Conservation (phyloP, 2,888 invertebrate species). For the Agrypnus murinus region DNA sequence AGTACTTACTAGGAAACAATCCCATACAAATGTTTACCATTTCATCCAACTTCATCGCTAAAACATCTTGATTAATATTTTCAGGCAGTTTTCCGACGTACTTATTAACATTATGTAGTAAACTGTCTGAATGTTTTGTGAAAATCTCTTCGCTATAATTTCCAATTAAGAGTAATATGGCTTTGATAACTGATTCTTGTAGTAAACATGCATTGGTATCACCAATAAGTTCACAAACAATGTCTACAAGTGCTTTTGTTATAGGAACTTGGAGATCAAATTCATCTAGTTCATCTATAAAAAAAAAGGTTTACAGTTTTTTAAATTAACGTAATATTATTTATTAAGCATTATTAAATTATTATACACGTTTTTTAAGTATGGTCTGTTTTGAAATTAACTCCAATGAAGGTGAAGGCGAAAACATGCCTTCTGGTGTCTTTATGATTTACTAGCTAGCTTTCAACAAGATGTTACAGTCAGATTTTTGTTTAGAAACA, state of each 20-base stretch:
- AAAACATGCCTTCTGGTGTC: too few relatives aligned
- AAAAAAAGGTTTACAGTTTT: too few relatives aligned
- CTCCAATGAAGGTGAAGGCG: too few relatives aligned
- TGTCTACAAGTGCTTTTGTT: slow-evolving; percentile 70
- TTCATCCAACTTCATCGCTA: slow-evolving; percentile 63
- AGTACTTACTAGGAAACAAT: slow-evolving; percentile 62
- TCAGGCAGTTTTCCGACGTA: slow-evolving; percentile 60
- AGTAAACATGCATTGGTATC: slow-evolving; percentile 71
- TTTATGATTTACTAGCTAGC: too few relatives aligned
- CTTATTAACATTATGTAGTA: slow-evolving; percentile 58
- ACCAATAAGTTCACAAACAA: slow-evolving; percentile 71
- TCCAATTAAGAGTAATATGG: slow-evolving; percentile 70
- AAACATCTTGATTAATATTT: slow-evolving; percentile 56
- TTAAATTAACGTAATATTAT: too few relatives aligned
- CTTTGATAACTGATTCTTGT: slow-evolving; percentile 73
- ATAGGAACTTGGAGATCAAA: slow-evolving; percentile 71
- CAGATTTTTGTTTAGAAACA: too few relatives aligned
- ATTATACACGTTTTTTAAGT: too few relatives aligned
- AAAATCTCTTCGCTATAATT: slow-evolving; percentile 67
- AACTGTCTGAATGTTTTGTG: slow-evolving; percentile 48
- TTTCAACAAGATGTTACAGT: too few relatives aligned
- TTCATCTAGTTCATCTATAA: slow-evolving; percentile 73
- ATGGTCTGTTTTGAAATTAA: too few relatives aligned
- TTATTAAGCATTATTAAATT: too few relatives aligned
- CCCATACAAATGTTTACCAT: slow-evolving; percentile 62